A percentile compares a stretch with the other conserved stretches of the same genome.
Conservation (phyloP, 2,888 invertebrate genomes). For the Eristalinus sepulchralis region DNA sequence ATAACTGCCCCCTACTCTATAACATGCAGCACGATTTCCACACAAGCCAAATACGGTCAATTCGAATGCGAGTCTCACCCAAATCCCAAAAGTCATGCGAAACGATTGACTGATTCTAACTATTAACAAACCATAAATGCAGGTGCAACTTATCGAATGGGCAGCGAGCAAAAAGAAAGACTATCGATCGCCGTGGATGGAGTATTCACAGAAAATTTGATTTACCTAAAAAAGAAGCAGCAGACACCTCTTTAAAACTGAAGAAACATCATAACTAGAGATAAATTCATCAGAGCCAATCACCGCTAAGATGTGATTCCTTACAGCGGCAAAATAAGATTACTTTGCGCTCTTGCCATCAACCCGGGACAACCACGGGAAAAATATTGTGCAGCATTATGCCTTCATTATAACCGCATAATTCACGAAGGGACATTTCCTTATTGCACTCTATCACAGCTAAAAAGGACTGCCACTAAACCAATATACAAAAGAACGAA, state of each 20-base stretch:
- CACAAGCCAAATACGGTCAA: background rate
- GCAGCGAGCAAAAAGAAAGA: background rate
- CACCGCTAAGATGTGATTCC: background rate
- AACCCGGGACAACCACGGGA: background rate
- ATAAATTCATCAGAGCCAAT: background rate
- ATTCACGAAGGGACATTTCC: conserved; percentile 32
- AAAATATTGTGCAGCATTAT: background rate
- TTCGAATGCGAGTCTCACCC: background rate
- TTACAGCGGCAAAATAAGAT: conserved; percentile 4
- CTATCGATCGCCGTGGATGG: background rate
- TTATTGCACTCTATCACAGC: conserved; percentile 20
- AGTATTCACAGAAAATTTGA: background rate
- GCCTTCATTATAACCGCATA: conserved; percentile 17
- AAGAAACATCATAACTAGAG: background rate
- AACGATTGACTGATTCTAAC: background rate
- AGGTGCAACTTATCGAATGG: background rate
- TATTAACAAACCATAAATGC: background rate
- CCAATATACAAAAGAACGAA: background rate
- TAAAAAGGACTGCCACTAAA: conserved; percentile 21
- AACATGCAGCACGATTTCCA: background rate
- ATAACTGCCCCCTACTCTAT: background rate
- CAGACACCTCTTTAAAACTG: background rate
- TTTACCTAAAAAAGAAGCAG: background rate
- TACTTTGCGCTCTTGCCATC: background rate
- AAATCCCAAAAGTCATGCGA: background rate